phyloP scores from a whole-genome alignment of 2,888 invertebrate species.

The Nysson spinosus region DNA sequence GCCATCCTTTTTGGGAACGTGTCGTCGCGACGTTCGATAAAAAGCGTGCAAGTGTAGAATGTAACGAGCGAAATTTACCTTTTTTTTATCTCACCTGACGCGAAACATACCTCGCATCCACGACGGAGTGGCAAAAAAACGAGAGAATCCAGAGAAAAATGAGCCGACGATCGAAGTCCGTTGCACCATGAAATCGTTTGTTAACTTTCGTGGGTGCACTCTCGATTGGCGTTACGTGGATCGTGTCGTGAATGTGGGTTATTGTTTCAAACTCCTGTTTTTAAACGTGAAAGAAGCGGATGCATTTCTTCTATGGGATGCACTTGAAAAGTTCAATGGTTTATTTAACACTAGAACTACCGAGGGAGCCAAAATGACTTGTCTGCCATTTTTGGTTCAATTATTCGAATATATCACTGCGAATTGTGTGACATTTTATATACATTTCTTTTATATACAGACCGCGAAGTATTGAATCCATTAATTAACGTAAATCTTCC shows the following conservation, averaged over 20 bases:
- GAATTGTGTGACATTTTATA: too few species aligned
- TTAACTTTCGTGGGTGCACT: conserved; percentile 32
- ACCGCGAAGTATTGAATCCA: too few species aligned
- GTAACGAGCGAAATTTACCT: conserved; percentile 45
- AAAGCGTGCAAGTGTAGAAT: conserved; percentile 37
- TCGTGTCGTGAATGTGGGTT: conserved; percentile 52
- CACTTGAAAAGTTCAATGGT: too few species aligned
- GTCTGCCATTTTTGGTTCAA: too few species aligned
- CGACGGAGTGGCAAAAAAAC: neutral
- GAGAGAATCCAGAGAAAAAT: neutral
- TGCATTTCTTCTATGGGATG: too few species aligned
- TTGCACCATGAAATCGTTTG: conserved; percentile 50
- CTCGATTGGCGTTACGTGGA: conserved; percentile 11
- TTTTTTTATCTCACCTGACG: conserved; percentile 28
- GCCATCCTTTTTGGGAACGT: conserved; percentile 15
- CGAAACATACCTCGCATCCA: conserved; percentile 7
- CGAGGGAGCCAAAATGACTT: too few species aligned
- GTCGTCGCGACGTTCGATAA: conserved; percentile 41
- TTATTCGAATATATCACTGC: too few species aligned
- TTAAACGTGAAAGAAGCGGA: conserved; percentile 24
- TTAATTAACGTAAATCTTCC: too few species aligned
- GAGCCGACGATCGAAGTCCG: conserved; percentile 20
- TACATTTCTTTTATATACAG: too few species aligned
- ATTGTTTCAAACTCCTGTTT: conserved; percentile 54
- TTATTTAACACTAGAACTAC: too few species aligned